Evolutionary conservation across 2,797 vertebrate species (phyloP).

Genomic region (Hoplostethus mediterraneus): DNA sequence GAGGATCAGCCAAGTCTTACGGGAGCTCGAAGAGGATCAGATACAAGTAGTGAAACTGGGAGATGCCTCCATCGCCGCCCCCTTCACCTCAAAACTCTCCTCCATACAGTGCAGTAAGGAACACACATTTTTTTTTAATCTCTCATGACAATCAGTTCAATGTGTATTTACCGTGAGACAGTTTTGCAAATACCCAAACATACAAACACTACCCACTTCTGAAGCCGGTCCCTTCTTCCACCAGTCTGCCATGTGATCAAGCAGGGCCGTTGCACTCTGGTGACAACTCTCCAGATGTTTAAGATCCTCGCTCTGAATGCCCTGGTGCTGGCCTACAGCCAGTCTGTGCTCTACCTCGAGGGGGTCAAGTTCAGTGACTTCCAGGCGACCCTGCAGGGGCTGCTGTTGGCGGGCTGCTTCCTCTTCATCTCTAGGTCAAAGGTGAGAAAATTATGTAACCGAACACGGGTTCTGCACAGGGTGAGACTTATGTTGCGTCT

Average conservation of each 20-base stretch:
- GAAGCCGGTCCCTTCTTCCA: slow-evolving; percentile 13
- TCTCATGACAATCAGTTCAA: not conserved
- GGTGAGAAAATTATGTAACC: slow-evolving; percentile 77
- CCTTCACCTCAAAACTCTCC: slow-evolving; percentile 97
- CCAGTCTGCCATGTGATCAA: slow-evolving; percentile 98
- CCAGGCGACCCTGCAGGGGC: slow-evolving; percentile 95
- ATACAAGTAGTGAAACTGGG: slow-evolving; percentile 95
- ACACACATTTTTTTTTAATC: not conserved
- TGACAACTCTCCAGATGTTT: slow-evolving; percentile 98
- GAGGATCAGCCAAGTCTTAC: slow-evolving; percentile 93
- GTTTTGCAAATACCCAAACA: slow-evolving; percentile 5
- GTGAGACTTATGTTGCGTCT: not conserved
- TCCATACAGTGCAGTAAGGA: slow-evolving; percentile 99
- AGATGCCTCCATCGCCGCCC: slow-evolving; percentile 97
- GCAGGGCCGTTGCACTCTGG: slow-evolving; percentile 96
- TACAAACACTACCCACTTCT: not conserved
- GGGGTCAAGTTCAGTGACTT: slow-evolving; percentile 99
- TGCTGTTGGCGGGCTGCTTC: slow-evolving; percentile 96
- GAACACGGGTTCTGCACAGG: not conserved
- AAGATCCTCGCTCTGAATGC: slow-evolving; percentile 98
- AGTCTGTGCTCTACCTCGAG: slow-evolving; percentile 97
- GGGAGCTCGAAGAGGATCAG: slow-evolving; percentile 95
- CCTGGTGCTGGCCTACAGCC: slow-evolving; percentile 96
- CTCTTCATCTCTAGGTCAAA: slow-evolving; percentile 99
- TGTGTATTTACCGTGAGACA: not conserved